A percentile compares a stretch with the other conserved stretches of the same genome.
phyloP scores from a whole-genome alignment of 1,140 invertebrate species.

The Atta texana region DNA sequence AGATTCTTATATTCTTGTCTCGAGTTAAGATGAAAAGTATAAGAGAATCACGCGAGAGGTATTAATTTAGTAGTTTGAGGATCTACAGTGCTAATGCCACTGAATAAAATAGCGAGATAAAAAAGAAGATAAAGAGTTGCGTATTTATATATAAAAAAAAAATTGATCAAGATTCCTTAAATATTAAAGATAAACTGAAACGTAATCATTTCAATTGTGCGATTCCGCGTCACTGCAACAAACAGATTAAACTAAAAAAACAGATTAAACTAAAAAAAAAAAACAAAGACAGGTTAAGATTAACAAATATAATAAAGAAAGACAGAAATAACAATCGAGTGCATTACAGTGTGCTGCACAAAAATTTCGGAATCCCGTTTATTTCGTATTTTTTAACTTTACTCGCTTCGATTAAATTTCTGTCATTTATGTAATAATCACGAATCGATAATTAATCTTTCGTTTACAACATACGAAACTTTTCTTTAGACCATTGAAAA shows the following conservation, averaged over 20 bases:
- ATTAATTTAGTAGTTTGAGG: conserved; percentile 19
- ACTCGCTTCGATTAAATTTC: conserved; percentile 67
- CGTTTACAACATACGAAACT: neutral
- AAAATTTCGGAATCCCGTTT: conserved; percentile 40
- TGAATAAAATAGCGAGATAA: neutral
- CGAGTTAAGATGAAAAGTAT: conserved; percentile 16
- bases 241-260: conserved; percentile 1
- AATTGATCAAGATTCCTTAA: neutral
- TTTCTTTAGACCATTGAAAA: neutral
- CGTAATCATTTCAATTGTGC: conserved; percentile 17
- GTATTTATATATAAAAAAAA: neutral
- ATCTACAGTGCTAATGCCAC: neutral
- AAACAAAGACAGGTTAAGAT: neutral
- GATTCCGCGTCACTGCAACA: neutral
- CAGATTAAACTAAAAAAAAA: too few species aligned
- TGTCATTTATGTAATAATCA: conserved; percentile 68
- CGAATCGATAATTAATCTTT: conserved; percentile 42
- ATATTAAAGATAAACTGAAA: neutral
- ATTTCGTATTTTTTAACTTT: conserved; percentile 60
- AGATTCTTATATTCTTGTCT: conserved; percentile 71
- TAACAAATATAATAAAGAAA: conserved; percentile 29
- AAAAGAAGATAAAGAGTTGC: neutral
- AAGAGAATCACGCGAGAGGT: conserved; percentile 12
- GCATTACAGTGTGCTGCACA: conserved; percentile 10
- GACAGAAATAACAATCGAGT: conserved; percentile 10